These are phyloP conservation scores for Papilio polytes DNA, from an alignment of 1,140 invertebrate genomes.

Conservation along the genomic window DNA sequence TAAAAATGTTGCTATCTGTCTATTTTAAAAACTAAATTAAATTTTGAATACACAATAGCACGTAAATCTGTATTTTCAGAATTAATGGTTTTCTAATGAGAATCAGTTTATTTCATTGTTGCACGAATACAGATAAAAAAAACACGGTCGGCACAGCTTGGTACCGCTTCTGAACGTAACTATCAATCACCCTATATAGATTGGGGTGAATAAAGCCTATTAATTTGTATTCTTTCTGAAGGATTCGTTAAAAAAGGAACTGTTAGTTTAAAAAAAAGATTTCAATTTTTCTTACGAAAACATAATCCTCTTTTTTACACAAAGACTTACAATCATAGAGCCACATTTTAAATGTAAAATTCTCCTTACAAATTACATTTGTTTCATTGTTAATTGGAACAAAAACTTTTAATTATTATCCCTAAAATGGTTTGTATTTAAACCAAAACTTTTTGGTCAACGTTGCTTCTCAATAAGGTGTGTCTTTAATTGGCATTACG, in stretches of 20 bases:
- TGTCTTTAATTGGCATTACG: background rate
- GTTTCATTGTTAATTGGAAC: background rate
- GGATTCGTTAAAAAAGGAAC: background rate
- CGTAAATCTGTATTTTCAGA: background rate
- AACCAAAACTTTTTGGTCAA: background rate
- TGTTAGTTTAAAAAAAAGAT: background rate
- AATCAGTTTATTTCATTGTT: constrained; percentile 17
- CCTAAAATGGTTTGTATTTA: background rate
- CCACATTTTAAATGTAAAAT: background rate
- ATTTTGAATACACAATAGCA: background rate
- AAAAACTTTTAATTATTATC: background rate
- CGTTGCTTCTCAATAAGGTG: background rate
- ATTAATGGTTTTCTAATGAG: constrained; percentile 40
- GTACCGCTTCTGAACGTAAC: constrained; percentile 23
- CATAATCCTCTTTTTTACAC: background rate
- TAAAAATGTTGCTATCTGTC: background rate
- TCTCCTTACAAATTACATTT: background rate
- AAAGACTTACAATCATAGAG: constrained; percentile 1
- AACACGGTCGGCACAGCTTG: constrained; percentile 18
- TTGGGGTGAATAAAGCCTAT: constrained; percentile 23
- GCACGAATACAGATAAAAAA: constrained; percentile 39
- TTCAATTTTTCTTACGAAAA: background rate
- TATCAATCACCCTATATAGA: constrained; percentile 27
- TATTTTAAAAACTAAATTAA: background rate
- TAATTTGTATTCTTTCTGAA: constrained; percentile 7